Base-by-base conservation (phyloP, 2,113 vertebrate species). In the Aptenodytes forsteri region DNA sequence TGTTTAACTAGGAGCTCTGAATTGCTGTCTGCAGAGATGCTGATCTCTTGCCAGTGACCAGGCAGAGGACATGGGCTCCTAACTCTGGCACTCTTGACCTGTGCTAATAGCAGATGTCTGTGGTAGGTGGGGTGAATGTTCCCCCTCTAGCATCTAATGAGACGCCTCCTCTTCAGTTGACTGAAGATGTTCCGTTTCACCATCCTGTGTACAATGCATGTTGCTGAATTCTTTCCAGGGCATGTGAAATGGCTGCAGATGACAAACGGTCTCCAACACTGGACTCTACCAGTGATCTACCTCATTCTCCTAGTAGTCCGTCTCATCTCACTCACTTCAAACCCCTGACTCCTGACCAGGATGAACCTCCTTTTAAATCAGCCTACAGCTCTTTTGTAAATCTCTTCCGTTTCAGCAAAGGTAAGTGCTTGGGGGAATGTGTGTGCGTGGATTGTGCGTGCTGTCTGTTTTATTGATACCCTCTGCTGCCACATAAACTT, bases 321-420 rank as follows among this genome's bases (percentile, higher is more conserved):
- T 99, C 99, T 94, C 99, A 99, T 92, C 98, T 99, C 92, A 99
- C 99, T 44, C 99, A 99, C 95, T 99, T 99, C 97, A 99, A 99
- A 84, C 99, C 99, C 11, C 97, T 99, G 97, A 99, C 99, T 55
- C 99, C 99, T 11, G 99, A 99, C 96, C 99, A 99, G 97, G 99
- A 99, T 32, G 99, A 99, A 46, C 99, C 99, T 12, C 98, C 99
- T 7, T 99, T 99, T 87, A 99, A 99, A 93, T 99, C 99, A 7
- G 99, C 99, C 0, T 99, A 99, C 98, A 99, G 99, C 95, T 99
- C 99, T 55, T 99, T 99, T 71, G 99, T 99, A 97, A 99, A 98
- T 97, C 98, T 99, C 67, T 99, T 99, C 96, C 99, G 99, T 67
- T 99, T 99, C 98, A 99, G 97, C 98, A 99, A 98, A 99, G 99